These are phyloP conservation scores for Zele albiditarsus DNA, from an alignment of 2,888 invertebrate species.

Conservation along the genomic window DNA sequence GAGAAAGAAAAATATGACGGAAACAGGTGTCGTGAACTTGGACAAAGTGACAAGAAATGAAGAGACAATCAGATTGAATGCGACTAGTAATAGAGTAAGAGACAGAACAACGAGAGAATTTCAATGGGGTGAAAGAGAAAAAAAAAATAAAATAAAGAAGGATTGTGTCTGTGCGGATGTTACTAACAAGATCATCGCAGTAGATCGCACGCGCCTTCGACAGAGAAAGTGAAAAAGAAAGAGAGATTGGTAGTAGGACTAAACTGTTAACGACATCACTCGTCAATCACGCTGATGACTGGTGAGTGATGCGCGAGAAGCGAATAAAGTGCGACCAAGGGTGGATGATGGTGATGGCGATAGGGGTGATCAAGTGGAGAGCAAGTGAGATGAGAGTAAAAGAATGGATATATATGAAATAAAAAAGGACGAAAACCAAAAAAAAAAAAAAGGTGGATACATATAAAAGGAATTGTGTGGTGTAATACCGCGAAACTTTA, in stretches of 20 bases:
- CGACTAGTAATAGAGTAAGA: neutral
- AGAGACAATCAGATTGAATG: neutral
- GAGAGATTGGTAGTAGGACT: conserved; percentile 39
- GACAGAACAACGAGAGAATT: neutral
- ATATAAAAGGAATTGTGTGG: conserved; percentile 48
- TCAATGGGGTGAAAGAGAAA: neutral
- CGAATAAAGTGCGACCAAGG: conserved; percentile 13
- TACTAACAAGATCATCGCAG: conserved; percentile 65
- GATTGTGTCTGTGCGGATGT: conserved; percentile 42
- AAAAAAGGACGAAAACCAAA: conserved; percentile 28
- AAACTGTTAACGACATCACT: conserved; percentile 71
- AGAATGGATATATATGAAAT: conserved; percentile 49
- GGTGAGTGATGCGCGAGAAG: conserved; percentile 54
- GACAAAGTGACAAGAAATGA: neutral
- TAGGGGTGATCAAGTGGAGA: conserved; percentile 20
- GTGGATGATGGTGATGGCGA: conserved; percentile 8
- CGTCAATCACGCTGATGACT: conserved; percentile 70
- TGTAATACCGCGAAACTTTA: conserved; percentile 57
- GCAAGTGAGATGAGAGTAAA: conserved; percentile 47
- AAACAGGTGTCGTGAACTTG: conserved; percentile 33
- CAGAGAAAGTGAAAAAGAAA: conserved; percentile 14
- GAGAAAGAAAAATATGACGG: neutral
- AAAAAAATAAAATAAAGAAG: conserved; percentile 40
- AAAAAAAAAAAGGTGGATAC: conserved; percentile 24
- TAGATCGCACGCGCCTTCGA: conserved; percentile 60